Conservation (phyloP, 2,113 vertebrate species). For the Pseudorectes ferrugineus region DNA sequence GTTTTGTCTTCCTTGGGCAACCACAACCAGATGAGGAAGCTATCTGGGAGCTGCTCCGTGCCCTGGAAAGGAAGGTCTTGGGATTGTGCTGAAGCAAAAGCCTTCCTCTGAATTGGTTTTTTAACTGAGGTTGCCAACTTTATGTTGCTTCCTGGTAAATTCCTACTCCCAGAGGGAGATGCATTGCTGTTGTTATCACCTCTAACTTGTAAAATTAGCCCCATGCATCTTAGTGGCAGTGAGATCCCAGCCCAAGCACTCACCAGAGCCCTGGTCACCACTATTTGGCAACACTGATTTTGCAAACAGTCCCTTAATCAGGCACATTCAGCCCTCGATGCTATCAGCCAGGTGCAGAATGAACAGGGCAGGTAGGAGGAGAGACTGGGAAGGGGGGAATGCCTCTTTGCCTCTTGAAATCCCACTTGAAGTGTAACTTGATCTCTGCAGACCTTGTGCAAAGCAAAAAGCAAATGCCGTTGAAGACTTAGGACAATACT, state of each 20-base stretch:
- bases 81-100: accelerated
- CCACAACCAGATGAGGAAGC: background rate
- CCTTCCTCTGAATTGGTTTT: background rate
- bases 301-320: background rate
- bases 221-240: background rate
- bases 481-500: conserved; percentile 10
- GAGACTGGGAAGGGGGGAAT: background rate
- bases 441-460: conserved; percentile 5
- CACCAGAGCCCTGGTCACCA: background rate
- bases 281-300: background rate
- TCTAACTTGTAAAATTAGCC: background rate
- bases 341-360: background rate
- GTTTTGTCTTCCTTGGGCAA: background rate
- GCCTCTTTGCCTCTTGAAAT: background rate
- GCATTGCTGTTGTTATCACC: accelerated
- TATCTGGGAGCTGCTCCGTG: background rate
- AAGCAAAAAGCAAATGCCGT: conserved; percentile 28
- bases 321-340: background rate
- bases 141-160: background rate
- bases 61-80: background rate
- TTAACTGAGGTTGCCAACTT: background rate
- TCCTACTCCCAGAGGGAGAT: background rate
- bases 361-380: background rate
- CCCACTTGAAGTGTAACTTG: conserved; percentile 37
- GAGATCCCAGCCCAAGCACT: background rate